These are phyloP conservation scores for Epinotia demarniana DNA, from an alignment of 2,888 invertebrate genomes.

Conservation along the genomic window DNA sequence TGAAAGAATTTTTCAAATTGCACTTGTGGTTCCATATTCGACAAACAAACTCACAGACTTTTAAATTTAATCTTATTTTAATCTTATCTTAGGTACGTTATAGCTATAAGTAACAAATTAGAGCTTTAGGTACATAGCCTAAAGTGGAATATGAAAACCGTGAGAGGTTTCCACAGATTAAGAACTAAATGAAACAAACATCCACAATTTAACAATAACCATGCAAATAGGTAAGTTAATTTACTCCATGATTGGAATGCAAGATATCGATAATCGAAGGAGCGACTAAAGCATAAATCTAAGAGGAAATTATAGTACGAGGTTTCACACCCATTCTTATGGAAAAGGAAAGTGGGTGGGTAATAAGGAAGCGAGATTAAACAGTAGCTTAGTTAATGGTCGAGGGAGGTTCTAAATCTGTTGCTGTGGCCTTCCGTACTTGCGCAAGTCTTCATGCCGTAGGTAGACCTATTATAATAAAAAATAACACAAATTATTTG, in stretches of 20 bases:
- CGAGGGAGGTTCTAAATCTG: slow-evolving; percentile 56
- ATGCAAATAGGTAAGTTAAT: slow-evolving; percentile 14
- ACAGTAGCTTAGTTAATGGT: slow-evolving; percentile 59
- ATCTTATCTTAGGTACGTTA: no score
- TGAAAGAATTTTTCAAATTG: no score
- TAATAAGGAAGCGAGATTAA: slow-evolving; percentile 67
- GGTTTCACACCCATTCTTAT: slow-evolving; percentile 53
- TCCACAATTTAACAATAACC: background rate
- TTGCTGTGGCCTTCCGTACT: slow-evolving; percentile 47
- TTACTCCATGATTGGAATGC: slow-evolving; percentile 44
- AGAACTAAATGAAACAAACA: background rate
- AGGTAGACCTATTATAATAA: slow-evolving; percentile 5
- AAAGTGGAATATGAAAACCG: background rate
- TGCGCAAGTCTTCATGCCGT: slow-evolving; percentile 37
- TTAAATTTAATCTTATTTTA: no score
- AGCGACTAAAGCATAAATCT: slow-evolving; percentile 53
- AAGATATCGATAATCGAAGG: slow-evolving; percentile 53
- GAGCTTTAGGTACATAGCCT: background rate
- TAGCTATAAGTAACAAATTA: background rate
- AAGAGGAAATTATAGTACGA: slow-evolving; percentile 53
- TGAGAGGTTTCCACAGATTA: background rate
- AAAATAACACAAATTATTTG: slow-evolving; percentile 9
- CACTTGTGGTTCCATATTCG: no score
- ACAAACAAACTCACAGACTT: no score
- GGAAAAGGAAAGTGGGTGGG: slow-evolving; percentile 63